Evolutionary conservation across 2,888 invertebrate genomes (phyloP).

Genomic region (Drosophila paramelanica): DNA sequence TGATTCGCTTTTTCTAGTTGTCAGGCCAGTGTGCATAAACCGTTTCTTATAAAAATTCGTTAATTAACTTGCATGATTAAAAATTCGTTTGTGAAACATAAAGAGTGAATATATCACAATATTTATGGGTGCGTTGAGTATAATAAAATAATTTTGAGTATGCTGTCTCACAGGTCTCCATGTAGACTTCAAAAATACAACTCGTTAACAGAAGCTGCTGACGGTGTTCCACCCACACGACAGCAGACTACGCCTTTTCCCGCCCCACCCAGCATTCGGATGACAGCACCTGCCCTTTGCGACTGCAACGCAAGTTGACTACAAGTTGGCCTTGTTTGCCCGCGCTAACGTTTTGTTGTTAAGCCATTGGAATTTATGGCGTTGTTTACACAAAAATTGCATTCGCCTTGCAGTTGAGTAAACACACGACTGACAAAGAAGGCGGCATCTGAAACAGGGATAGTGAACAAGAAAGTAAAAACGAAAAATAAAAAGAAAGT

Average conservation of each 20-base stretch:
- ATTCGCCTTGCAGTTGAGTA: slow-evolving; percentile 77
- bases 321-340: slow-evolving; percentile 63
- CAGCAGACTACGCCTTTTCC: background rate
- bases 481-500: background rate
- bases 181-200: slow-evolving; percentile 34
- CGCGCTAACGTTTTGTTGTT: slow-evolving; percentile 70
- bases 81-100: slow-evolving; percentile 10
- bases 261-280: background rate
- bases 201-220: slow-evolving; percentile 40
- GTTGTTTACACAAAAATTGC: slow-evolving; percentile 78
- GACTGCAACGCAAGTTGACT: slow-evolving; percentile 19
- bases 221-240: slow-evolving; percentile 2
- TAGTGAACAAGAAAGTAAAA: background rate
- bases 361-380: slow-evolving; percentile 76
- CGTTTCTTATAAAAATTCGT: too few relatives aligned
- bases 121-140: slow-evolving; percentile 30
- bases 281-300: slow-evolving; percentile 24
- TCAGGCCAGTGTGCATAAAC: too few relatives aligned
- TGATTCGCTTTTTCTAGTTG: too few relatives aligned
- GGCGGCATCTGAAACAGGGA: slow-evolving; percentile 2
- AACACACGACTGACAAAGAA: slow-evolving; percentile 49
- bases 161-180: background rate
- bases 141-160: slow-evolving; percentile 21
- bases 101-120: slow-evolving; percentile 16
- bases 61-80: background rate